Percentiles rank a stretch among this genome's conserved stretches.
phyloP scores from a whole-genome alignment of 2,113 vertebrate genomes.

The Chaetura pelagica region DNA sequence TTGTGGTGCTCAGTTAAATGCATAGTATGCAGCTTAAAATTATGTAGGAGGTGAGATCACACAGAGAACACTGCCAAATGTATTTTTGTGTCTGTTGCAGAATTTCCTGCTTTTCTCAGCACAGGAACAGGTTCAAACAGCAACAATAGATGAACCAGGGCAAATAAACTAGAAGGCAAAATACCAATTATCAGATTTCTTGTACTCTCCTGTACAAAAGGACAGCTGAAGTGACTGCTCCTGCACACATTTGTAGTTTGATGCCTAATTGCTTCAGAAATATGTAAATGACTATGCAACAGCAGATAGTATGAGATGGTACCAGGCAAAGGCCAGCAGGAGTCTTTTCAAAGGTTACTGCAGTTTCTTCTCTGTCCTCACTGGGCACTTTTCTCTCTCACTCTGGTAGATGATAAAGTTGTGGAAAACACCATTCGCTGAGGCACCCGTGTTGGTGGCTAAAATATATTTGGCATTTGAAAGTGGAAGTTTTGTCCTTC shows the following conservation, averaged over 20 bases:
- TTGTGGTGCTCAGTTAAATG: neutral
- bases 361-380: neutral
- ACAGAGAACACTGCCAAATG: fast-evolving
- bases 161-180: neutral
- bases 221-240: neutral
- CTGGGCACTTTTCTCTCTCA: neutral
- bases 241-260: neutral
- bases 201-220: neutral
- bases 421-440: neutral
- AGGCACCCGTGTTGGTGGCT: neutral
- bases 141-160: neutral
- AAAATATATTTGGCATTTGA: neutral
- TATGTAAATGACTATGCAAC: neutral
- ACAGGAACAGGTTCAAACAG: neutral
- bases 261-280: neutral
- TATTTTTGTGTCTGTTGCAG: neutral
- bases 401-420: neutral
- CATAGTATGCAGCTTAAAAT: fast-evolving
- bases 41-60: neutral
- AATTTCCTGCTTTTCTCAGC: neutral
- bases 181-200: neutral
- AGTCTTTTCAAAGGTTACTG: neutral
- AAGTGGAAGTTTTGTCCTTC: neutral
- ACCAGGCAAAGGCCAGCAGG: neutral
- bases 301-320: neutral